Evolutionary conservation across 2,797 vertebrate genomes (phyloP).

Genomic region (Taenioides sp.): DNA sequence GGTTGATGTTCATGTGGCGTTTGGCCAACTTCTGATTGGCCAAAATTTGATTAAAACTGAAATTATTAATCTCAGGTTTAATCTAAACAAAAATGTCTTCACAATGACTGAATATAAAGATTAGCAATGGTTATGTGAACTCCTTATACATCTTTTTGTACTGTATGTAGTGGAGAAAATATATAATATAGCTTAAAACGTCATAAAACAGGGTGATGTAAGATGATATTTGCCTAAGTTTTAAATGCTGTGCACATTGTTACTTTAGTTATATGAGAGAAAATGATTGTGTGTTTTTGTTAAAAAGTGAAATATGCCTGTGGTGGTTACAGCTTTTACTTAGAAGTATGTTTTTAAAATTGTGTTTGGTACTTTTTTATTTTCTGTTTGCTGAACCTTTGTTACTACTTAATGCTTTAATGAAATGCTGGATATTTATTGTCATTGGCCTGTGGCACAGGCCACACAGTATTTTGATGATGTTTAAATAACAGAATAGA

Average conservation of each 20-base stretch:
- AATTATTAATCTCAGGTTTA: not conserved
- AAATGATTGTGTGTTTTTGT: not conserved
- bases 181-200: too few relatives aligned
- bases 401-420: not conserved
- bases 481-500: not conserved
- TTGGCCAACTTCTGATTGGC: not conserved
- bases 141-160: not conserved
- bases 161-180: too few relatives aligned
- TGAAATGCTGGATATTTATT: not conserved
- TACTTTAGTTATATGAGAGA: not conserved
- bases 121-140: not conserved
- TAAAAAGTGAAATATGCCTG: not conserved
- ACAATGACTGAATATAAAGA: not conserved
- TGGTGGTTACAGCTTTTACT: not conserved
- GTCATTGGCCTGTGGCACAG: slow-evolving; percentile 29
- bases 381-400: not conserved
- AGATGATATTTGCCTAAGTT: not conserved
- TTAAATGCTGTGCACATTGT: not conserved
- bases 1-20: not conserved
- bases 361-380: slow-evolving; percentile 1
- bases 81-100: not conserved
- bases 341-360: slow-evolving; percentile 1
- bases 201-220: not conserved
- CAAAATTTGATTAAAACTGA: too few relatives aligned
- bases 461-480: slow-evolving; percentile 1